phyloP scores from a whole-genome alignment of 1,140 invertebrate genomes.

The Leucophenga varia region DNA sequence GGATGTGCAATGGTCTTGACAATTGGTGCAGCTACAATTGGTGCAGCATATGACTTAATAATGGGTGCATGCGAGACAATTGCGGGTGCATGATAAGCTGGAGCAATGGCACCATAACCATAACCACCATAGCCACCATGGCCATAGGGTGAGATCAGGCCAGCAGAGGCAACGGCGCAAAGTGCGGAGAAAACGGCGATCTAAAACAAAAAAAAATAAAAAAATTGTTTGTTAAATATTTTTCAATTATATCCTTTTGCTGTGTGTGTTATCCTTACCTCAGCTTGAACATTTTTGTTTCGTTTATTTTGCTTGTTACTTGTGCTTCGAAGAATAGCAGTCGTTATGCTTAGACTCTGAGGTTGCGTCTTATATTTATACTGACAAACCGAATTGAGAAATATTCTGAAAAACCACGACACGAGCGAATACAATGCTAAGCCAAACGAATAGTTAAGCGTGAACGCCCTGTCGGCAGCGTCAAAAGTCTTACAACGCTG shows the following conservation, averaged over 20 bases:
- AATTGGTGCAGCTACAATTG: conserved; percentile 48
- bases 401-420: conserved; percentile 39
- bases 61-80: conserved; percentile 46
- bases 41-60: conserved; percentile 48
- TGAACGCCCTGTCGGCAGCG: conserved; percentile 29
- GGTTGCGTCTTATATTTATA: conserved; percentile 45
- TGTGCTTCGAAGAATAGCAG: conserved; percentile 34
- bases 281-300: conserved; percentile 53
- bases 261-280: conserved; percentile 34
- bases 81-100: conserved; percentile 31
- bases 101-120: conserved; percentile 25
- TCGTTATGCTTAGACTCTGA: conserved; percentile 38
- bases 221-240: neutral
- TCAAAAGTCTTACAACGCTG: neutral
- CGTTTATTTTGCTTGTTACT: conserved; percentile 26
- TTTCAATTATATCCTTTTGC: conserved; percentile 12
- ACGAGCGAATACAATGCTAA: conserved; percentile 20
- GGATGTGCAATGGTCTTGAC: conserved; percentile 41
- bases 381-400: conserved; percentile 36
- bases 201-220: conserved; percentile 12
- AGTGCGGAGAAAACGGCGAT: conserved; percentile 45
- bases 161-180: conserved; percentile 49
- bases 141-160: conserved; percentile 43
- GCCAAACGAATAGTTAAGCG: conserved; percentile 14
- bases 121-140: conserved; percentile 33